Evolutionary conservation across 2,888 invertebrate genomes (phyloP).

Genomic region (Drosophila crucigera): DNA sequence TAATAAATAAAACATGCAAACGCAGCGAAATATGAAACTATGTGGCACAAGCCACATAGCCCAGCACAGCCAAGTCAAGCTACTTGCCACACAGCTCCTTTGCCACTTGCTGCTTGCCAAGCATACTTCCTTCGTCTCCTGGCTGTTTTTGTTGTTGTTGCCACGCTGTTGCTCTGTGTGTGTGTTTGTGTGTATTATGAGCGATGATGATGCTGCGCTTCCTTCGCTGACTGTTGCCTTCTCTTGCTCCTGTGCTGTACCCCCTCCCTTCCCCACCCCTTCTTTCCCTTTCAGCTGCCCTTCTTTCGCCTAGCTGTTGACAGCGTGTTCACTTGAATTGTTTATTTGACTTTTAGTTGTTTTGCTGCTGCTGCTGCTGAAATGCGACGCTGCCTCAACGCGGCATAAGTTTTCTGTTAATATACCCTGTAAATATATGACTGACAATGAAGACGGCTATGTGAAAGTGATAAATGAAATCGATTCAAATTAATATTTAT

Average conservation of each 20-base stretch:
- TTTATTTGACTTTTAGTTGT: conserved; percentile 82
- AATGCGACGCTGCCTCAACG: conserved; percentile 48
- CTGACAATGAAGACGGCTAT: background rate
- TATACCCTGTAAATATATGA: conserved; percentile 31
- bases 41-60: conserved; percentile 38
- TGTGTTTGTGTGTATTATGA: conserved; percentile 55
- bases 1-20: conserved; percentile 76
- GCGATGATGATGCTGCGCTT: conserved; percentile 58
- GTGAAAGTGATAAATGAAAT: background rate
- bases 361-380: conserved; percentile 56
- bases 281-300: background rate
- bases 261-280: background rate
- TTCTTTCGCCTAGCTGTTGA: conserved; percentile 47
- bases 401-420: conserved; percentile 36
- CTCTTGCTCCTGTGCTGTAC: background rate
- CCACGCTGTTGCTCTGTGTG: conserved; percentile 14
- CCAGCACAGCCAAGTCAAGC: background rate
- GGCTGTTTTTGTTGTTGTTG: conserved; percentile 2
- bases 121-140: conserved; percentile 6
- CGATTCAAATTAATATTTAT: background rate
- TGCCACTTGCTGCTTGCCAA: conserved; percentile 6
- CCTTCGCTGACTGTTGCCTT: conserved; percentile 9
- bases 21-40: conserved; percentile 74
- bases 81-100: conserved; percentile 8
- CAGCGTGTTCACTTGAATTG: conserved; percentile 78